Conservation (phyloP, 2,797 vertebrate genomes). For the Poliocrania exsul region DNA sequence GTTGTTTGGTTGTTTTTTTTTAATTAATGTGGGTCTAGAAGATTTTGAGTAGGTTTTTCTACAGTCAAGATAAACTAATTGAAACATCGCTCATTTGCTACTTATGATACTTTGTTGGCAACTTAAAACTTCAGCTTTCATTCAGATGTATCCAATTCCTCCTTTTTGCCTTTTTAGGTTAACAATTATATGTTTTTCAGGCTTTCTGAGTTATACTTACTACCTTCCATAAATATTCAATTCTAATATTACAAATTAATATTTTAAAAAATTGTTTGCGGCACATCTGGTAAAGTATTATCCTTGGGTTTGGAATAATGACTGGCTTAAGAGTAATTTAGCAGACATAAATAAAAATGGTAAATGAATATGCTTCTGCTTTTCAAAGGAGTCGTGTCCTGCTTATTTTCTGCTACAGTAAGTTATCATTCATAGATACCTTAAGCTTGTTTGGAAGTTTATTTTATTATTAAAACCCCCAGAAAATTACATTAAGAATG, state of each 20-base stretch:
- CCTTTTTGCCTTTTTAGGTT: neutral
- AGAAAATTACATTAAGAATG: neutral
- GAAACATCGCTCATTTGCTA: neutral
- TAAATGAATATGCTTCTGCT: neutral
- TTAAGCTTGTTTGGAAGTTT: neutral
- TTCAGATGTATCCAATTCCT: neutral
- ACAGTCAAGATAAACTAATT: neutral
- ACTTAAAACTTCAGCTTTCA: neutral
- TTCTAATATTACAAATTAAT: neutral
- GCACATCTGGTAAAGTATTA: neutral
- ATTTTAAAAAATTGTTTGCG: neutral
- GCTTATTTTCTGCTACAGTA: neutral
- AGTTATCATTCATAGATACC: neutral
- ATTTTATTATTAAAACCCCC: neutral
- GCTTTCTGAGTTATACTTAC: constrained; percentile 18
- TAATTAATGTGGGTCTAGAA: neutral
- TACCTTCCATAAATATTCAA: constrained; percentile 18
- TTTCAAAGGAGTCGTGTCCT: constrained; percentile 21
- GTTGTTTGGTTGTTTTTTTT: neutral
- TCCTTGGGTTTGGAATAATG: constrained; percentile 7
- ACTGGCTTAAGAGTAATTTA: neutral
- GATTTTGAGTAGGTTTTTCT: neutral
- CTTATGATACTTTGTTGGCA: neutral
- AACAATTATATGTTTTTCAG: neutral
- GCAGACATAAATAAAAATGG: neutral